Conservation (phyloP, 2,113 vertebrate genomes). For the Sclerurus mexicanus region DNA sequence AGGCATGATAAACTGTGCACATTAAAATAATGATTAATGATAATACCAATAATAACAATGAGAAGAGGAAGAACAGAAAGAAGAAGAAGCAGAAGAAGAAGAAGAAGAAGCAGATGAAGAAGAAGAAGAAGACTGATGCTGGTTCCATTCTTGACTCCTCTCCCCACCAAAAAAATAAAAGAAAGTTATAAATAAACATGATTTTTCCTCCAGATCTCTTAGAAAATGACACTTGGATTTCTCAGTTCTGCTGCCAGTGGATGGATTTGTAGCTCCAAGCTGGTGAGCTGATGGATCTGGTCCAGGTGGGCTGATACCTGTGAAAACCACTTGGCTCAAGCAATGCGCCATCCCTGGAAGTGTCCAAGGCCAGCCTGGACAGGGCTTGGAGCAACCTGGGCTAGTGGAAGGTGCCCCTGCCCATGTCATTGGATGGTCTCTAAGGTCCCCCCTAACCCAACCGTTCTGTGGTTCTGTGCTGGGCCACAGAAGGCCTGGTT, state of each 20-base stretch:
- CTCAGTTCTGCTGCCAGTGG: neutral
- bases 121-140: neutral
- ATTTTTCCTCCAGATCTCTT: neutral
- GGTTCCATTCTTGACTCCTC: neutral
- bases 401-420: neutral
- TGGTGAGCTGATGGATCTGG: neutral
- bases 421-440: neutral
- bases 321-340: neutral
- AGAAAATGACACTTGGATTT: neutral
- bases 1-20: neutral
- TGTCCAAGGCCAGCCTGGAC: neutral
- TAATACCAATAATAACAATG: neutral
- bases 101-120: neutral
- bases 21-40: neutral
- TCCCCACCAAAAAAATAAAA: rapidly evolving
- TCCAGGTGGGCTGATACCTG: neutral
- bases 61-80: no score
- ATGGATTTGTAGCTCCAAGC: neutral
- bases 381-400: neutral
- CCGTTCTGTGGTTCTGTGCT: no score
- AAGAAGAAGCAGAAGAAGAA: neutral
- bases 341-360: neutral
- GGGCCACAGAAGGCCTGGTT: neutral
- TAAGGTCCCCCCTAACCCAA: neutral
- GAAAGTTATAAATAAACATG: neutral